Evolutionary conservation across 2,888 invertebrate genomes (phyloP), one percentile per base, ranked within the genome.

Genomic region (Cremastinae sp.): DNA sequence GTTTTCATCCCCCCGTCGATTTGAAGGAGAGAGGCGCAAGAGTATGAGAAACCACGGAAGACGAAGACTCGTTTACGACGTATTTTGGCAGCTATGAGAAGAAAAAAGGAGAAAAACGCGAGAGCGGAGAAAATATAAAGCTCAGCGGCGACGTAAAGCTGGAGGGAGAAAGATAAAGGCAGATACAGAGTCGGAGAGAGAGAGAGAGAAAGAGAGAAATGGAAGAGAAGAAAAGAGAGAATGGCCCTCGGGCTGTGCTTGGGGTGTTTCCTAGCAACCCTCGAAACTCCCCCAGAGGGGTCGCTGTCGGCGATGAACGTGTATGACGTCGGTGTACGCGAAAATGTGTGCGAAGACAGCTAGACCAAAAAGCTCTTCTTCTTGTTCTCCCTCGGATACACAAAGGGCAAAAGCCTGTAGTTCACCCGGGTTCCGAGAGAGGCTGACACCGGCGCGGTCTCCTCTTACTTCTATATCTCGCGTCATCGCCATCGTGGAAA

Each of bases 221-320:
- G 20, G 68, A 22, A 62, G 61, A 65, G 53, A 37, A 28, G 49
- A 51, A 53, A 14, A 12, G 51, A 35, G 70, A 68, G 72, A 51
- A 39, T 47, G 58, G 58, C 41, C 22, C 37, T 43, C 18, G 28
- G 70, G 55, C 62, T 55, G 56, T 64, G 72, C 72, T 69, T 72
- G 81, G 88, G 88, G 88, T 86, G 88, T 88, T 86, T 87, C 88
- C 88, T 88, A 88, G 88, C 88, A 88, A 88, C 88, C 85, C 85
- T 84, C 81, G 81, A 83, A 87, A 87, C 83, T 82, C 84, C 28
- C 28, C 86, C 82, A 79, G 82, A 85, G 86, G 87, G 87, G 84
- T 86, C 81, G 83, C 80, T 78, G 73, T 56, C 64, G 69, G 72
- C 61, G 16, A 85, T 20, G 49, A 28, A 35, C 55, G 49, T 8